These are phyloP conservation scores for Chironomus riparius DNA, from an alignment of 2,888 invertebrate genomes.

Conservation along the genomic window DNA sequence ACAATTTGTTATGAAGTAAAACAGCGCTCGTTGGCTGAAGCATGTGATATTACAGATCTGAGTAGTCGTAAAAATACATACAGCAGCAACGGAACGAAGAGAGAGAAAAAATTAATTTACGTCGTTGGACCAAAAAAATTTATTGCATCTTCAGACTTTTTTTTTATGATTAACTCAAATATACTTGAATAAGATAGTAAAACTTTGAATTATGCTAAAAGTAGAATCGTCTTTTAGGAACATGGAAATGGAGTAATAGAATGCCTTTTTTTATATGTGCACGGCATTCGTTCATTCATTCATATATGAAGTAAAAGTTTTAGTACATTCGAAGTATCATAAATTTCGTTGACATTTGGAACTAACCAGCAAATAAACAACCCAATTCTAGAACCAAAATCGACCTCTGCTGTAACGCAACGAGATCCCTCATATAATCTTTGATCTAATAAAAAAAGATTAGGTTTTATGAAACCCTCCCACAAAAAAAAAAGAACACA, in stretches of 20 bases:
- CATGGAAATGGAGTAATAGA: background rate
- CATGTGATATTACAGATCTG: background rate
- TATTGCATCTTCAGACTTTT: constrained; percentile 1
- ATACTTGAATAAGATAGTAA: background rate
- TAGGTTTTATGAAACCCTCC: constrained; percentile 24
- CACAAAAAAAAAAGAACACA: constrained; percentile 7
- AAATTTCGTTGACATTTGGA: constrained; percentile 5
- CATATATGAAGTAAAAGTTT: background rate
- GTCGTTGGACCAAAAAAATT: background rate
- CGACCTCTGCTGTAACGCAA: constrained; percentile 2
- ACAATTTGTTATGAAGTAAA: constrained; percentile 22
- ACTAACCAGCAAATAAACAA: constrained; percentile 20
- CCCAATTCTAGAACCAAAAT: constrained; percentile 18
- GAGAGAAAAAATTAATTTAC: constrained; percentile 5
- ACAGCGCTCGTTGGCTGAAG: background rate
- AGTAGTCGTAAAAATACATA: background rate
- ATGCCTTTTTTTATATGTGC: background rate
- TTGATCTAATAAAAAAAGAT: constrained; percentile 26
- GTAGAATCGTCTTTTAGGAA: background rate
- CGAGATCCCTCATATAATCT: constrained; percentile 19
- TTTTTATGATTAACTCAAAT: constrained; percentile 3
- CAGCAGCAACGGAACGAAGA: background rate
- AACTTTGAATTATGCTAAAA: background rate
- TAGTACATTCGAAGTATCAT: constrained; percentile 7
- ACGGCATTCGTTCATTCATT: background rate